A percentile compares a stretch with the other conserved stretches of the same genome.
These are phyloP conservation scores for Sitobion miscanthi DNA, from an alignment of 1,140 invertebrate genomes.

Conservation along the genomic window DNA sequence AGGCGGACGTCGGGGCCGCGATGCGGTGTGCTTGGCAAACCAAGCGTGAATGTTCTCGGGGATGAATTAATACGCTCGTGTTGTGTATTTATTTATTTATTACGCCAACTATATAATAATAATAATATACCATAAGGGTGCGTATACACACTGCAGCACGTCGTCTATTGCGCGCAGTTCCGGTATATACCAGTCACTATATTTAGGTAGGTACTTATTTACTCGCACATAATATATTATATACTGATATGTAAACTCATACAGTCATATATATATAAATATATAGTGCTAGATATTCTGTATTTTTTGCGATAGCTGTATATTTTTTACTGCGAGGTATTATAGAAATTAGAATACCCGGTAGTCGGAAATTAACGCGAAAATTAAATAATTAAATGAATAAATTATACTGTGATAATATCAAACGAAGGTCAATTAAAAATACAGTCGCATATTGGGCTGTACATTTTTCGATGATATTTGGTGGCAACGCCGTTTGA, in stretches of 20 bases:
- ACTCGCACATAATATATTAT: not conserved
- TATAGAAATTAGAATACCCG: too few relatives aligned
- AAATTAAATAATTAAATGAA: too few relatives aligned
- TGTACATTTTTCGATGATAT: not conserved
- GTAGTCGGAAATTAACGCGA: too few relatives aligned
- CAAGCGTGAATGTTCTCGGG: slow-evolving; percentile 37
- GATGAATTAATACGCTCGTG: not conserved
- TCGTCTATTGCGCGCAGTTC: not conserved
- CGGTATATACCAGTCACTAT: not conserved
- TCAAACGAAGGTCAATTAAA: not conserved
- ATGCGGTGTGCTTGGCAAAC: slow-evolving; percentile 31
- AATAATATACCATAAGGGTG: not conserved
- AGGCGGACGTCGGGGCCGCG: not conserved
- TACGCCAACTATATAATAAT: not conserved
- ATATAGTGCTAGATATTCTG: too few relatives aligned
- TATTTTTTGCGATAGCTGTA: too few relatives aligned
- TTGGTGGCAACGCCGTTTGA: not conserved
- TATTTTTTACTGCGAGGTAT: too few relatives aligned
- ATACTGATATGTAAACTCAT: too few relatives aligned
- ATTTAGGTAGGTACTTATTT: not conserved
- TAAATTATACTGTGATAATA: too few relatives aligned
- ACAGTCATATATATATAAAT: too few relatives aligned
- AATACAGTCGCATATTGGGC: not conserved
- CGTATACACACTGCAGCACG: not conserved
- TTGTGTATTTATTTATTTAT: not conserved